Percentiles rank a stretch among this genome's conserved stretches.
These are phyloP conservation scores for Rhogogaster chlorosoma DNA, from an alignment of 2,888 invertebrate genomes.

Conservation along the genomic window DNA sequence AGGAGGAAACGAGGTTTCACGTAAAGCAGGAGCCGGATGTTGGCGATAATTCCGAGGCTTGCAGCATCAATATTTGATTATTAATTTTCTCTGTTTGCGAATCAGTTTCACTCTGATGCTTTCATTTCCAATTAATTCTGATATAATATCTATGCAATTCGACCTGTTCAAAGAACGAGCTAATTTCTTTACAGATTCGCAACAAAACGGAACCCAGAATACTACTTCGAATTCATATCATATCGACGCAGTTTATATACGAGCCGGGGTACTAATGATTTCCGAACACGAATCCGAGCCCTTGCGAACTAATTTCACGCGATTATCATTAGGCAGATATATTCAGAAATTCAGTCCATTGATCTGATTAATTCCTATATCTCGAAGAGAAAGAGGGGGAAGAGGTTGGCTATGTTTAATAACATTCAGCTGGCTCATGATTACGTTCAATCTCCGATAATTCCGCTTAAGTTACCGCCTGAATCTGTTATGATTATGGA, in stretches of 20 bases:
- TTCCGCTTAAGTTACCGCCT: not conserved
- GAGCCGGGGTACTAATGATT: not conserved
- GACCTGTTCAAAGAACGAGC: not conserved
- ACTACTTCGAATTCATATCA: not conserved
- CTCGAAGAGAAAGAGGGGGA: not conserved
- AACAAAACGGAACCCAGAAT: not conserved
- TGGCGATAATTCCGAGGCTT: not conserved
- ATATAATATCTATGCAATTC: not conserved
- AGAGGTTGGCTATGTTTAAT: not conserved
- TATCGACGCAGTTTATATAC: not conserved
- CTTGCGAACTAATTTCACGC: not conserved
- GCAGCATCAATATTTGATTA: constrained; percentile 13
- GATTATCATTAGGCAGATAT: not conserved
- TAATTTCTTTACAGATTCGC: not conserved
- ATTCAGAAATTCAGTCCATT: not conserved
- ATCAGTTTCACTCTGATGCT: not conserved
- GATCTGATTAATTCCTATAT: not conserved
- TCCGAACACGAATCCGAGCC: not conserved
- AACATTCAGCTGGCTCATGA: not conserved
- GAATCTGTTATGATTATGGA: constrained; percentile 1
- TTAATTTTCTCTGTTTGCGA: not conserved
- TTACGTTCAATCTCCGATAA: not conserved
- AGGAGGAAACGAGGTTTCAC: not conserved
- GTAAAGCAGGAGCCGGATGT: not conserved
- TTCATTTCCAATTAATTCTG: not conserved